Evolutionary conservation across 2,113 vertebrate species (phyloP).

Genomic region (Crotalus helleri): DNA sequence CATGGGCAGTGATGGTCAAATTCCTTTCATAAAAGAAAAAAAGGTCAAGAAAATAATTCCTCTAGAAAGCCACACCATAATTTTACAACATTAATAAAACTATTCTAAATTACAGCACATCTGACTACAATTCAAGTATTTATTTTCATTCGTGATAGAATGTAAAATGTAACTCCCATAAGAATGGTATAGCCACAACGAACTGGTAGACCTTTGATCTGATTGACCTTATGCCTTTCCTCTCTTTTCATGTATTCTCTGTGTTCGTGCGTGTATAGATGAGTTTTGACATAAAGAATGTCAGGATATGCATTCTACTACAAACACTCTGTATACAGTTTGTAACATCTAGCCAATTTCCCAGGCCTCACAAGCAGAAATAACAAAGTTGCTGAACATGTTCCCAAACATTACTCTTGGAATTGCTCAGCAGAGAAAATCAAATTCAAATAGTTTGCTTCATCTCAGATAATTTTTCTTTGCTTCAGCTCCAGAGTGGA

Average conservation of each 20-base stretch:
- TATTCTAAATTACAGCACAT: neutral
- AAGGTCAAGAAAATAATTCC: neutral
- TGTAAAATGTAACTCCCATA: neutral
- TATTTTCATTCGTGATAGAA: neutral
- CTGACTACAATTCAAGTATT: neutral
- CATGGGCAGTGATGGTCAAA: conserved; percentile 98
- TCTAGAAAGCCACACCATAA: neutral
- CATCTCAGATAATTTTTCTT: neutral
- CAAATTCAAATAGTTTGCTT: neutral
- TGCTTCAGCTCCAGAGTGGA: neutral
- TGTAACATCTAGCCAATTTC: neutral
- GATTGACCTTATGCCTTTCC: neutral
- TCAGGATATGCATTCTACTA: neutral
- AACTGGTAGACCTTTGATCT: neutral
- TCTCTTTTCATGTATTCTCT: neutral
- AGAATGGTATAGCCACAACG: neutral
- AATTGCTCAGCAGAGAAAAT: neutral
- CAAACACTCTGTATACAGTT: neutral
- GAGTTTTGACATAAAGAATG: neutral
- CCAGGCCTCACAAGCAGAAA: neutral
- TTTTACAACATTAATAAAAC: neutral
- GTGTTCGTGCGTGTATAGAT: neutral
- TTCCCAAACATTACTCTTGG: neutral
- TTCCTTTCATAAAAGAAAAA: conserved; percentile 72
- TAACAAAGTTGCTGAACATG: neutral